Evolutionary conservation across 2,888 invertebrate genomes (phyloP).

Genomic region (Pyrgus malvae): DNA sequence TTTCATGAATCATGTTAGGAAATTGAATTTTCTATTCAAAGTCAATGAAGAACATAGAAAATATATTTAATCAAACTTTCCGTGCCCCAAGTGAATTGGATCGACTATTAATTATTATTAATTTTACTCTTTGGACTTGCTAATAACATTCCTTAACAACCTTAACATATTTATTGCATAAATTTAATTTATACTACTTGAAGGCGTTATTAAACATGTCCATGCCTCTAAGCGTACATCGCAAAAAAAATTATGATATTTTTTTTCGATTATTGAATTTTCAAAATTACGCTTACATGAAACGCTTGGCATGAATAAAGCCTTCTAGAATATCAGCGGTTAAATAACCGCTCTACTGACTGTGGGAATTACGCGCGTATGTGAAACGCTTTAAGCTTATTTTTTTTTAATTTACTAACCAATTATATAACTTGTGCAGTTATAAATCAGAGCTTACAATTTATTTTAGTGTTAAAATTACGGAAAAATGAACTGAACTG

Average conservation of each 20-base stretch:
- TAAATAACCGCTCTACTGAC: conserved; percentile 27
- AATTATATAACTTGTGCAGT: no score
- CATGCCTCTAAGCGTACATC: no score
- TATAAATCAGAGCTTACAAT: no score
- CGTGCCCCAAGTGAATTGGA: no score
- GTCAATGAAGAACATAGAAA: no score
- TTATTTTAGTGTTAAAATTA: no score
- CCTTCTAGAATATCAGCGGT: conserved; percentile 20
- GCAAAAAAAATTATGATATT: no score
- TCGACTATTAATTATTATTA: no score
- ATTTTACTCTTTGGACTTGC: no score
- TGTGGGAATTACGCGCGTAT: conserved; percentile 53
- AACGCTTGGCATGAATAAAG: not conserved
- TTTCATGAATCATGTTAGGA: not conserved
- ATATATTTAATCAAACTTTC: not conserved
- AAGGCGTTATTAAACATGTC: not conserved
- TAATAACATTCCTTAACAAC: not conserved
- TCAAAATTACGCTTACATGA: not conserved
- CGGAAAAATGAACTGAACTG: no score
- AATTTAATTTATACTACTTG: not conserved
- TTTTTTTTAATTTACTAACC: not conserved
- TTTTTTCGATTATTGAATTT: no score
- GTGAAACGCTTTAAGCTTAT: conserved; percentile 48
- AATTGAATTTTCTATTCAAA: not conserved
- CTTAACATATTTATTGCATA: not conserved